Conservation (phyloP, 1,140 invertebrate genomes). For the Gonatopus flavifemur region DNA sequence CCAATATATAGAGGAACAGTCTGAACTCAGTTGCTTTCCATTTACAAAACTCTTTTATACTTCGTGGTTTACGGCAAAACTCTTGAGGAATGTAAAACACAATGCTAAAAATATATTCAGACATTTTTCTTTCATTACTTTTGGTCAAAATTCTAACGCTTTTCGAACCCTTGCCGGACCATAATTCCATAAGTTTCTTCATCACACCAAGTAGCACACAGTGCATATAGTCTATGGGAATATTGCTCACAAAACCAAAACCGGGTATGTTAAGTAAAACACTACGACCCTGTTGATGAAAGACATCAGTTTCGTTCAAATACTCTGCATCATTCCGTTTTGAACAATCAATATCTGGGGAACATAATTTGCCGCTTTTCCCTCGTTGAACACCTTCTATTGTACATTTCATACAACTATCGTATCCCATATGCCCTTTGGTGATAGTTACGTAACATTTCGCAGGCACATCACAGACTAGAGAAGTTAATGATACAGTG, state of each 20-base stretch:
- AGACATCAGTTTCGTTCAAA: constrained; percentile 12
- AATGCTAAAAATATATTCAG: not conserved
- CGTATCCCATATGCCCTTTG: constrained; percentile 42
- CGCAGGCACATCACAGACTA: constrained; percentile 44
- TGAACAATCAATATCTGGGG: constrained; percentile 10
- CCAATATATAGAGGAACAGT: constrained; percentile 35
- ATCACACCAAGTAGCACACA: constrained; percentile 36
- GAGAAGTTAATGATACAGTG: constrained; percentile 16
- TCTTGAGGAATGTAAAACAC: constrained; percentile 24
- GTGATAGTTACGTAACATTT: constrained; percentile 8
- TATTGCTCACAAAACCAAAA: constrained; percentile 24
- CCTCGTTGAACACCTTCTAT: constrained; percentile 25
- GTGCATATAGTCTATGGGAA: constrained; percentile 42
- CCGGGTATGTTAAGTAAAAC: constrained; percentile 6
- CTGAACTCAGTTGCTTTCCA: constrained; percentile 46
- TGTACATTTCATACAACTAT: no score
- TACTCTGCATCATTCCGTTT: constrained; percentile 31
- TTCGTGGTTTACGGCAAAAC: constrained; percentile 34
- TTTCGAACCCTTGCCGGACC: constrained; percentile 27
- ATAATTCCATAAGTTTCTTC: constrained; percentile 36
- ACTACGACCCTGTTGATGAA: constrained; percentile 15
- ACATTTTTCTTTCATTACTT: constrained; percentile 5
- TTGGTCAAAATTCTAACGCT: constrained; percentile 2
- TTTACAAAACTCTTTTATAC: constrained; percentile 18
- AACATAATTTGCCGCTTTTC: constrained; percentile 18